Evolutionary conservation across 2,888 invertebrate genomes (phyloP).

Genomic region (Callyntrura guangdongensis): DNA sequence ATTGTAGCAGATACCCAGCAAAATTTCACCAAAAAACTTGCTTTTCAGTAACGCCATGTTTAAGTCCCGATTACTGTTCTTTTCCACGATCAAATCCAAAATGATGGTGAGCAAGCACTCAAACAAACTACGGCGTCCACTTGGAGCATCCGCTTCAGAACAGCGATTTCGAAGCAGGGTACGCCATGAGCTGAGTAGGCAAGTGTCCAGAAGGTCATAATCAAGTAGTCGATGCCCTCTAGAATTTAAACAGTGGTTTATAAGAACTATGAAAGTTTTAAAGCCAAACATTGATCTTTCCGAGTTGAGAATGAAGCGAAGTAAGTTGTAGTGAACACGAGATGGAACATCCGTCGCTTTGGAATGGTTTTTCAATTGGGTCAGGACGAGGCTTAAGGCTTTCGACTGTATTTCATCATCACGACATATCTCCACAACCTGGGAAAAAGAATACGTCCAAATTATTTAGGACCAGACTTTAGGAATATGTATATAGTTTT

Average conservation of each 20-base stretch:
- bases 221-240: constrained; percentile 82
- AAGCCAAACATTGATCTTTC: constrained; percentile 82
- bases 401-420: constrained; percentile 84
- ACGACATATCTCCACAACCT: constrained; percentile 84
- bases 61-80: constrained; percentile 80
- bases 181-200: constrained; percentile 82
- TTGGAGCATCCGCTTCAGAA: constrained; percentile 82
- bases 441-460: too few species aligned
- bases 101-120: constrained; percentile 83
- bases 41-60: constrained; percentile 83
- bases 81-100: constrained; percentile 82
- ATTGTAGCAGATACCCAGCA: constrained; percentile 83
- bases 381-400: constrained; percentile 82
- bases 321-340: constrained; percentile 81
- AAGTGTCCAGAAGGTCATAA: constrained; percentile 82
- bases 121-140: constrained; percentile 81
- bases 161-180: constrained; percentile 79
- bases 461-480: too few species aligned
- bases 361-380: constrained; percentile 82
- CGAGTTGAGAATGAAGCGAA: constrained; percentile 83
- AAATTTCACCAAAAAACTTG: constrained; percentile 81
- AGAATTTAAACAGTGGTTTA: constrained; percentile 82
- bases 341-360: constrained; percentile 82
- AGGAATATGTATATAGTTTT: too few species aligned
- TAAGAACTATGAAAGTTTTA: constrained; percentile 82